These are phyloP conservation scores for Poeciliopsis infans DNA, from an alignment of 2,797 vertebrate species.

Conservation along the genomic window DNA sequence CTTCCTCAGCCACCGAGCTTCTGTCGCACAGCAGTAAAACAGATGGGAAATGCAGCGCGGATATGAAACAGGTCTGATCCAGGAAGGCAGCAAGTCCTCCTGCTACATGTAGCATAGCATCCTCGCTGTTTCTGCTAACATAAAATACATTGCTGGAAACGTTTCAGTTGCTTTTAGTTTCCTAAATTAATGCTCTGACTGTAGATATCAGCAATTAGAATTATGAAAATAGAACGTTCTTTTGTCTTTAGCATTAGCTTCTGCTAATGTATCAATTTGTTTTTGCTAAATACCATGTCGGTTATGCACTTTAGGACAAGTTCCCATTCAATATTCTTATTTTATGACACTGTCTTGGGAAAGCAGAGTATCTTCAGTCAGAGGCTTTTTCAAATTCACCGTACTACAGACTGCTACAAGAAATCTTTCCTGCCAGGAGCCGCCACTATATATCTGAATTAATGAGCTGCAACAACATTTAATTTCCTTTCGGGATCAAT, in stretches of 20 bases:
- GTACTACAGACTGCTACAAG: no score
- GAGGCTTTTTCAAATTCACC: no score
- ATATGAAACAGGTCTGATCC: not conserved
- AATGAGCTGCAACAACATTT: no score
- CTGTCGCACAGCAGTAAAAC: not conserved
- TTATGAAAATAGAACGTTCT: not conserved
- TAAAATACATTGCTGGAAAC: rapidly evolving
- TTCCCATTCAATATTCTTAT: no score
- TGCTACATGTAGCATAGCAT: no score
- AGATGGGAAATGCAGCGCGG: not conserved
- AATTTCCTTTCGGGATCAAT: no score
- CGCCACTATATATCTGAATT: no score
- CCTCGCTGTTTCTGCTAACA: not conserved
- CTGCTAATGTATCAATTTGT: not conserved
- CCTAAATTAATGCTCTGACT: not conserved
- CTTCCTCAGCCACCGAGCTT: not conserved
- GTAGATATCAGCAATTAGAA: not conserved
- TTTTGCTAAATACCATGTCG: not conserved
- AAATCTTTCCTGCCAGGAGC: no score
- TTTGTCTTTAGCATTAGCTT: not conserved
- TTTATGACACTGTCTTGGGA: no score
- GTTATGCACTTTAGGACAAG: not conserved
- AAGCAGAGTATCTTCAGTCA: no score
- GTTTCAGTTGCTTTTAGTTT: not conserved
- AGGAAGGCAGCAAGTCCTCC: not conserved